Conservation (phyloP, 2,113 vertebrate species). For the Hippocampus comes region DNA sequence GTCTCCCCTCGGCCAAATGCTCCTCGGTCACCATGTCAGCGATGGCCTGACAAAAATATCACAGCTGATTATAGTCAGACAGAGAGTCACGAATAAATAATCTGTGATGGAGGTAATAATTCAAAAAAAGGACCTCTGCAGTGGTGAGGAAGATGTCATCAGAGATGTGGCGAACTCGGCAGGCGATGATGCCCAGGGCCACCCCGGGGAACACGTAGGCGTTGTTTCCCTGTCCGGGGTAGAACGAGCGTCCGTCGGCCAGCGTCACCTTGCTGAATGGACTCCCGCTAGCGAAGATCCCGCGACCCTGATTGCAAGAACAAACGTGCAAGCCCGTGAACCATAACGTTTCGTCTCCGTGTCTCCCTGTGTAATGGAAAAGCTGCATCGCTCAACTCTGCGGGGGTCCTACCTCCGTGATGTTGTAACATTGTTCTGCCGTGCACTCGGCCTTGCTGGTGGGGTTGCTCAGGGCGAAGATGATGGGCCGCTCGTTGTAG, state of each 20-base stretch:
- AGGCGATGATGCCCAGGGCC: conserved; percentile 86
- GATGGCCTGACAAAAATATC: conserved; percentile 75
- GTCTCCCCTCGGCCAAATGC: conserved; percentile 86
- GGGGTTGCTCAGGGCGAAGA: conserved; percentile 96
- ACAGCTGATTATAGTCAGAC: background rate
- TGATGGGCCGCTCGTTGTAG: conserved; percentile 87
- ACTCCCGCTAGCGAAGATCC: conserved; percentile 94
- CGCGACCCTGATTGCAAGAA: conserved; percentile 32
- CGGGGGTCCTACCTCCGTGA: conserved; percentile 78
- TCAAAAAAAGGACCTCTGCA: conserved; percentile 78
- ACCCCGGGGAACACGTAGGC: conserved; percentile 96
- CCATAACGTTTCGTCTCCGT: background rate
- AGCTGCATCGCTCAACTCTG: background rate
- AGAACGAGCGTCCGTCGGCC: conserved; percentile 83
- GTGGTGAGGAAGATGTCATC: conserved; percentile 94
- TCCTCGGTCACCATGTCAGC: conserved; percentile 88
- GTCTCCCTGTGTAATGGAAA: too few species aligned
- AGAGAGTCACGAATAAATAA: background rate
- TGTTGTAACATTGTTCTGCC: conserved; percentile 89
- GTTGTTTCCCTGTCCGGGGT: conserved; percentile 95
- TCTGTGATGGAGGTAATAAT: background rate
- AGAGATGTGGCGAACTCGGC: conserved; percentile 87
- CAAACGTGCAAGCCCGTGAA: background rate
- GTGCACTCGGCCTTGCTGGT: conserved; percentile 97
- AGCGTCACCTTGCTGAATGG: conserved; percentile 89